Conservation (phyloP, 1,140 invertebrate genomes). For the Drosophila truncata region DNA sequence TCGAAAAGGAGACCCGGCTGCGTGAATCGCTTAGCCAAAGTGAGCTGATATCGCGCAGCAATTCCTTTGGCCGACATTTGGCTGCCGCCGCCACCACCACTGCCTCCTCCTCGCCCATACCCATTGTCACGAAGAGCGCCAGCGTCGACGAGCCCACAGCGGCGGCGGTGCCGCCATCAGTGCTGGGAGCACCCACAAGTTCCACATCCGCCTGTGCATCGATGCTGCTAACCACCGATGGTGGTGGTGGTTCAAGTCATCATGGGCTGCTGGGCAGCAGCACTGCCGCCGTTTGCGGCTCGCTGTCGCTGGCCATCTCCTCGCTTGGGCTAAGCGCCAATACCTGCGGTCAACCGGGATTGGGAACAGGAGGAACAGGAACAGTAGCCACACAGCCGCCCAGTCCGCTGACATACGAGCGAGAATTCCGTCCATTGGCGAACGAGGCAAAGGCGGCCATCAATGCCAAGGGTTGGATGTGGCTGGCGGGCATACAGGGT, state of each 20-base stretch:
- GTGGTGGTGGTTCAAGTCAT: slow-evolving; percentile 11
- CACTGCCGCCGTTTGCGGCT: slow-evolving; percentile 82
- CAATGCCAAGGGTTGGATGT: slow-evolving; percentile 92
- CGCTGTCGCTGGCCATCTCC: slow-evolving; percentile 81
- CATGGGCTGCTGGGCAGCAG: slow-evolving; percentile 66
- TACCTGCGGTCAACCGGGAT: slow-evolving; percentile 33
- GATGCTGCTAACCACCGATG: slow-evolving; percentile 11
- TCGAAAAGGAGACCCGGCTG: slow-evolving; percentile 86
- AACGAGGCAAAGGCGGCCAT: slow-evolving; percentile 87
- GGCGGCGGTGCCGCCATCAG: slow-evolving; percentile 8
- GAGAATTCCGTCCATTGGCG: slow-evolving; percentile 80
- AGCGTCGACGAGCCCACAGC: slow-evolving; percentile 83
- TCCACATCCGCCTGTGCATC: slow-evolving; percentile 53
- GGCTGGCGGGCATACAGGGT: slow-evolving; percentile 91
- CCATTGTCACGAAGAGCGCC: slow-evolving; percentile 84
- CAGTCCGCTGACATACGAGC: slow-evolving; percentile 81
- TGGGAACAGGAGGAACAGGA: slow-evolving; percentile 8
- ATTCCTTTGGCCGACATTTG: slow-evolving; percentile 82
- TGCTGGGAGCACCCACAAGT: slow-evolving; percentile 42
- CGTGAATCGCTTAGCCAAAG: slow-evolving; percentile 82
- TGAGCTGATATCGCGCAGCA: slow-evolving; percentile 81
- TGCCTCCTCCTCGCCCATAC: slow-evolving; percentile 82
- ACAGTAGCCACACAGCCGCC: slow-evolving; percentile 65
- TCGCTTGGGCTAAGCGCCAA: slow-evolving; percentile 75
- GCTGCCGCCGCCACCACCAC: slow-evolving; percentile 75